Evolutionary conservation across 2,888 invertebrate genomes (phyloP).

Genomic region (Vanessa cardui): DNA sequence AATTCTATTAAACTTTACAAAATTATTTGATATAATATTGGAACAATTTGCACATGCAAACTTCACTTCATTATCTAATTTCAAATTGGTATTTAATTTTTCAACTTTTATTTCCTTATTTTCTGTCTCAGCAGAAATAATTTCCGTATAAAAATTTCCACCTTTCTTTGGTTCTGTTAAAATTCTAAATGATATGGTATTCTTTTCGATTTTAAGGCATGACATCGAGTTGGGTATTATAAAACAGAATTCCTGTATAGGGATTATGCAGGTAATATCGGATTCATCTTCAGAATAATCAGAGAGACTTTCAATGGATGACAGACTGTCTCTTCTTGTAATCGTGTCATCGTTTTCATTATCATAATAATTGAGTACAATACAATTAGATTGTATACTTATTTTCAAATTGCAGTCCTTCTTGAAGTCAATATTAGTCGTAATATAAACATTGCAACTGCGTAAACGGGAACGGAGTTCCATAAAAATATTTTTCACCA

Average conservation of each 20-base stretch:
- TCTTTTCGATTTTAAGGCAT: constrained; percentile 74
- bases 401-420: constrained; percentile 75
- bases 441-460: constrained; percentile 84
- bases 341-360: constrained; percentile 41
- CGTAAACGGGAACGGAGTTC: constrained; percentile 84
- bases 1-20: constrained; percentile 80
- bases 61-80: constrained; percentile 55
- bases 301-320: constrained; percentile 76
- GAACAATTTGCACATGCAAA: constrained; percentile 70
- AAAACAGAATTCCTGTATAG: constrained; percentile 68
- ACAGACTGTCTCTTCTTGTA: constrained; percentile 68
- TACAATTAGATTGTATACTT: constrained; percentile 73
- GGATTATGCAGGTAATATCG: constrained; percentile 61
- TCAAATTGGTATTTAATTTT: constrained; percentile 61
- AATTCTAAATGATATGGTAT: constrained; percentile 75
- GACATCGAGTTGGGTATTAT: constrained; percentile 80
- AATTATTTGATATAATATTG: constrained; percentile 72
- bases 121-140: constrained; percentile 52
- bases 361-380: constrained; percentile 71
- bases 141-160: constrained; percentile 75
- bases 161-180: constrained; percentile 73
- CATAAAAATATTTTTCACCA: constrained; percentile 79
- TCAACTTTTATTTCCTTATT: constrained; percentile 49
- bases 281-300: constrained; percentile 73
- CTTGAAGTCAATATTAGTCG: constrained; percentile 69